Percentiles rank a stretch among this genome's conserved stretches.
Conservation (phyloP, 2,797 vertebrate species). For the Luscinia megarhynchos region DNA sequence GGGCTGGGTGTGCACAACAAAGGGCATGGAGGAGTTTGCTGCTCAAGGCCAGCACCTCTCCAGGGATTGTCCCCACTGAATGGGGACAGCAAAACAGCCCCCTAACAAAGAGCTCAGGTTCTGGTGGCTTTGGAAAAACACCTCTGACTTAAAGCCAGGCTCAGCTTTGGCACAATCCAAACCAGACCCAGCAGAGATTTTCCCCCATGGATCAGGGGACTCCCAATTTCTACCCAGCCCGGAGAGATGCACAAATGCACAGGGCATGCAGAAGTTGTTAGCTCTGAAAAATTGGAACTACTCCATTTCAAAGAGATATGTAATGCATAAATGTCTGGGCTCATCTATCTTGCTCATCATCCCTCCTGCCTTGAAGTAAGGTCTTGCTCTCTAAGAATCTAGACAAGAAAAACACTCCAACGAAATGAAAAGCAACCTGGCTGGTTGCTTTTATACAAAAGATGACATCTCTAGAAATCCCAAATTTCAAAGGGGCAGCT, state of each 20-base stretch:
- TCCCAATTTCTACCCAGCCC: background rate
- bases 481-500: constrained; percentile 58
- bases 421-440: constrained; percentile 47
- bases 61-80: background rate
- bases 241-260: background rate
- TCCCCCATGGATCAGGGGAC: background rate
- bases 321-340: background rate
- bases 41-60: background rate
- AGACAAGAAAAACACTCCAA: constrained; percentile 28
- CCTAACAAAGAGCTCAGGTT: background rate
- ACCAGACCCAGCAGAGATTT: background rate
- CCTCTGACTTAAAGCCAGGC: background rate
- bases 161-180: background rate
- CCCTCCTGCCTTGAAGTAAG: constrained; percentile 31
- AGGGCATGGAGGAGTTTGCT: rapidly evolving
- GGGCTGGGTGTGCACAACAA: background rate
- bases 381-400: constrained; percentile 44
- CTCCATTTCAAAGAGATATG: constrained; percentile 39
- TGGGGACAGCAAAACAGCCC: background rate
- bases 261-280: background rate
- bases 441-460: constrained; percentile 3
- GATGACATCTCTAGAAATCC: constrained; percentile 61
- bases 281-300: background rate
- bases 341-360: constrained; percentile 27
- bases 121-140: background rate